Evolutionary conservation across 2,797 vertebrate species (phyloP).

Genomic region (Tokudaia muenninki): DNA sequence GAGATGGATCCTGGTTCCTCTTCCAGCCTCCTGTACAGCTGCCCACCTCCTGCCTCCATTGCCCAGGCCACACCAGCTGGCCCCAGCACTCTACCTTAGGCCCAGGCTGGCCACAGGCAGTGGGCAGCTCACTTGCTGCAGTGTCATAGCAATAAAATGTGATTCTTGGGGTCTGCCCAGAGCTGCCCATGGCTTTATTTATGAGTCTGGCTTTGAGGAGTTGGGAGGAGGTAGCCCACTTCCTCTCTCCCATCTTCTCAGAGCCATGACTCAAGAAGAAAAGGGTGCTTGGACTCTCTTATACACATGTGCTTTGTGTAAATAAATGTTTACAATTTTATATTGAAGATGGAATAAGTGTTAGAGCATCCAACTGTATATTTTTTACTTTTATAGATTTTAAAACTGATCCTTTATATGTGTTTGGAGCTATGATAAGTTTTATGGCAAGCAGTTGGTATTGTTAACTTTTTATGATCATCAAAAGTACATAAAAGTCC

Average conservation of each 20-base stretch:
- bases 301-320: conserved; percentile 92
- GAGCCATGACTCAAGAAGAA: conserved; percentile 87
- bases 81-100: conserved; percentile 77
- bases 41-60: conserved; percentile 43
- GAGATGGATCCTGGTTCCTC: neutral
- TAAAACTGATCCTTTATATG: conserved; percentile 92
- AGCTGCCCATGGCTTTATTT: conserved; percentile 89
- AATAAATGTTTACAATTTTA: conserved; percentile 94
- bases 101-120: conserved; percentile 68
- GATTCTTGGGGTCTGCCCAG: conserved; percentile 85
- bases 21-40: conserved; percentile 22
- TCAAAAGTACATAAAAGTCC: conserved; percentile 89
- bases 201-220: conserved; percentile 85
- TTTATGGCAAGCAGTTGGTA: conserved; percentile 89
- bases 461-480: conserved; percentile 89
- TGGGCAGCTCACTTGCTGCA: conserved; percentile 86
- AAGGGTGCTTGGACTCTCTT: conserved; percentile 90
- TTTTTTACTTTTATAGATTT: conserved; percentile 95
- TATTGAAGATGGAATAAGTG: conserved; percentile 91
- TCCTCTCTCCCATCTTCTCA: conserved; percentile 85
- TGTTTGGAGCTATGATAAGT: conserved; percentile 88
- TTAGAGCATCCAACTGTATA: conserved; percentile 92
- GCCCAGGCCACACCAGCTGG: conserved; percentile 35
- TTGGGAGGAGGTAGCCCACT: conserved; percentile 82
- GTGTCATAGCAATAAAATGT: conserved; percentile 90